A percentile compares a stretch with the other conserved stretches of the same genome.
phyloP scores from a whole-genome alignment of 2,888 invertebrate genomes.

The Philereme transversata region DNA sequence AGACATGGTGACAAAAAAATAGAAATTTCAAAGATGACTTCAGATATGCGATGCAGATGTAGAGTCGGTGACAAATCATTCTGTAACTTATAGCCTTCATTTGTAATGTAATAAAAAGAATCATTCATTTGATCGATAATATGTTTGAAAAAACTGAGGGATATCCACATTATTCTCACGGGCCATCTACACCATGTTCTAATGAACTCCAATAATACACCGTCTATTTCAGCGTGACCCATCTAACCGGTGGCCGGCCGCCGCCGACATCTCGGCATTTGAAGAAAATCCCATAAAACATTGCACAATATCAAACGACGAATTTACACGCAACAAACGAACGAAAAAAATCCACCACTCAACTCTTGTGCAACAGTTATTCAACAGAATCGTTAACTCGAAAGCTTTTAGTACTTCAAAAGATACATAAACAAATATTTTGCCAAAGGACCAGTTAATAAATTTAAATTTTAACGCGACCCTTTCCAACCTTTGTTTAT shows the following conservation, averaged over 20 bases:
- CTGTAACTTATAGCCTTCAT: conserved; percentile 30
- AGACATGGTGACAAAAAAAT: conserved; percentile 37
- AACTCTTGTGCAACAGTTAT: conserved; percentile 57
- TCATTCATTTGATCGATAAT: conserved; percentile 18
- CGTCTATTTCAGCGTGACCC: conserved; percentile 72
- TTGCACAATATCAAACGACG: conserved; percentile 65
- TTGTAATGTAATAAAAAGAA: conserved; percentile 27
- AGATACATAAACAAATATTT: conserved; percentile 53
- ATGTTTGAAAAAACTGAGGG: conserved; percentile 17
- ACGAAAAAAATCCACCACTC: conserved; percentile 47
- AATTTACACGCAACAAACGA: conserved; percentile 42
- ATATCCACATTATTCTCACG: conserved; percentile 52
- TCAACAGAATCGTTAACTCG: conserved; percentile 51
- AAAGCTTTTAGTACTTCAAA: conserved; percentile 66
- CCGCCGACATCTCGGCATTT: conserved; percentile 57
- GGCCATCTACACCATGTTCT: conserved; percentile 59
- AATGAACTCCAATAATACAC: conserved; percentile 69
- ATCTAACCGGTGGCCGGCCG: conserved; percentile 55
- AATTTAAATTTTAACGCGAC: conserved; percentile 44
- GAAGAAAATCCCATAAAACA: conserved; percentile 65
- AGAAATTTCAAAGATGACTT: conserved; percentile 31
- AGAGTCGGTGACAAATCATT: conserved; percentile 27
- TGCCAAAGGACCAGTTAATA: conserved; percentile 47
- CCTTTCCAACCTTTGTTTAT: conserved; percentile 44
- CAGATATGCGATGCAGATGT: conserved; percentile 30